Evolutionary conservation across 2,797 vertebrate genomes (phyloP).

Genomic region (Gallinago stenura): DNA sequence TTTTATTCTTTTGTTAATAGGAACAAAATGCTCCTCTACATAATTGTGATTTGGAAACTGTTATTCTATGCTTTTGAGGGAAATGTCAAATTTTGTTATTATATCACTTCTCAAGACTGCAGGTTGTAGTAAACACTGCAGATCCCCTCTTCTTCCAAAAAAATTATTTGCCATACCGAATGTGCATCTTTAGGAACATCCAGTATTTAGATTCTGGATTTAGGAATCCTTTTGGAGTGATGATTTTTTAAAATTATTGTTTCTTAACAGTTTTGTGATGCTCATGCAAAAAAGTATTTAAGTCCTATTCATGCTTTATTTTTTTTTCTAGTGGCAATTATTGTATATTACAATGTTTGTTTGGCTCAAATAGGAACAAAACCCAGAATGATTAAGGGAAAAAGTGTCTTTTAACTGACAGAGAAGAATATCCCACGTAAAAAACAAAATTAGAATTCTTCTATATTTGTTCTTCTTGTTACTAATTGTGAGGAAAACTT

Average conservation of each 20-base stretch:
- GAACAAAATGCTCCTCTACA: background rate
- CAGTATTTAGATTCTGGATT: background rate
- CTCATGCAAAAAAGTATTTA: background rate
- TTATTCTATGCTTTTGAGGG: background rate
- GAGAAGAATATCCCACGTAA: background rate
- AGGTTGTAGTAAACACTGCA: background rate
- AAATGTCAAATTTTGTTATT: background rate
- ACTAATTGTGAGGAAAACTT: background rate
- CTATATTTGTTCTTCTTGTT: background rate
- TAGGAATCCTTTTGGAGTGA: background rate
- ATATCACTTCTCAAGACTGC: background rate
- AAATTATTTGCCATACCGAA: background rate
- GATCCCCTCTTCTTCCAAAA: background rate
- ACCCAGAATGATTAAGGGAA: background rate
- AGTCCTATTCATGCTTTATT: background rate
- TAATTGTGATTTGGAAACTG: constrained; percentile 4
- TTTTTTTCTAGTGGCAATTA: background rate
- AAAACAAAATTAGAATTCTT: background rate
- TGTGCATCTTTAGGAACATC: background rate
- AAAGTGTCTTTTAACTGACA: background rate
- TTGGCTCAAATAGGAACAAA: background rate
- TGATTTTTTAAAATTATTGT: background rate
- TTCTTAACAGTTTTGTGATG: background rate
- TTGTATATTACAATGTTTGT: background rate
- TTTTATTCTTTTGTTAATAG: constrained; percentile 8